Conservation (phyloP, 2,797 vertebrate genomes). For the Australoheros facetus region DNA sequence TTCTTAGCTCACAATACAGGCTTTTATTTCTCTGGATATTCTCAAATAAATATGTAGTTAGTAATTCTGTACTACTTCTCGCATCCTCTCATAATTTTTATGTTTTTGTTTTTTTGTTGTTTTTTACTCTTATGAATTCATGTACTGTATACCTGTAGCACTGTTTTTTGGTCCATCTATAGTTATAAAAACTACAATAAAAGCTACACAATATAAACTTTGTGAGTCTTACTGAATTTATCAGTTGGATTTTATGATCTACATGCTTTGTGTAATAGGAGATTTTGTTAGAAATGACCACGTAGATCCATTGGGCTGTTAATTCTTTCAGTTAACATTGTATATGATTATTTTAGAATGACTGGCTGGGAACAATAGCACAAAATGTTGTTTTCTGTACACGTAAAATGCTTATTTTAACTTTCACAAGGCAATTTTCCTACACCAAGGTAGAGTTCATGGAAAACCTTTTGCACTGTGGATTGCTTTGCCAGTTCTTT, state of each 20-base stretch:
- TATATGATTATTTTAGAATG: too few relatives aligned
- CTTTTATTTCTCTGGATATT: slow-evolving; percentile 9
- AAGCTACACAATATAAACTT: slow-evolving; percentile 39
- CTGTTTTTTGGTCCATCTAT: slow-evolving; percentile 50
- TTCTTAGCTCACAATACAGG: slow-evolving; percentile 17
- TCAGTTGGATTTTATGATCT: slow-evolving; percentile 11
- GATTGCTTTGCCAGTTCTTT: background rate
- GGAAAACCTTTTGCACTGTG: background rate
- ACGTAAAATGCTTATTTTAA: background rate
- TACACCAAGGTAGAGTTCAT: background rate
- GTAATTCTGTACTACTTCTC: slow-evolving; percentile 19
- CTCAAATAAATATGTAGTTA: slow-evolving; percentile 33
- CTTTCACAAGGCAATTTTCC: background rate
- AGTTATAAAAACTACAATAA: slow-evolving; percentile 67
- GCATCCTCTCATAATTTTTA: slow-evolving; percentile 20
- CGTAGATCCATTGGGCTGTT: background rate
- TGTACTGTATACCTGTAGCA: slow-evolving; percentile 63
- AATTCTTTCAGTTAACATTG: too few relatives aligned
- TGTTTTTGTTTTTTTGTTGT: slow-evolving; percentile 33
- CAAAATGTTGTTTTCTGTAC: too few relatives aligned
- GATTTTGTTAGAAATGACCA: background rate
- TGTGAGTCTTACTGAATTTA: slow-evolving; percentile 19
- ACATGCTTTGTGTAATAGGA: background rate
- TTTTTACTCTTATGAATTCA: slow-evolving; percentile 66
- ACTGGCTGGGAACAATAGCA: too few relatives aligned